Base-by-base conservation (phyloP, 2,113 vertebrate species). In the Phrynosoma platyrhinos region DNA sequence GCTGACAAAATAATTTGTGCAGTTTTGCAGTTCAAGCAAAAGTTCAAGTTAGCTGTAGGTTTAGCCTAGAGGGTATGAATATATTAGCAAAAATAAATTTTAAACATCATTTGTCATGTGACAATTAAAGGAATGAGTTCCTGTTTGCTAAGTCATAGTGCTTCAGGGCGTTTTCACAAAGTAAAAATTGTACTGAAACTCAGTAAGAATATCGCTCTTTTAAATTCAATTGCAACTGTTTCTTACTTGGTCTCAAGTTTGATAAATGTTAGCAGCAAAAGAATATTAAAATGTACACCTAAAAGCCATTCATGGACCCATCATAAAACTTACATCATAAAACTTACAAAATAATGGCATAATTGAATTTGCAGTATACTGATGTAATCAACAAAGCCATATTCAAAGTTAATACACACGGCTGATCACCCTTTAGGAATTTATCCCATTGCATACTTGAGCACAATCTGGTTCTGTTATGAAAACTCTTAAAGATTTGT, bases 41-140 rank as follows among this genome's bases (percentile, higher is more conserved):
- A 85, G 42, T 36, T 86, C 76, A 16, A 62, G 85, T 32, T 53
- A 69, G 58, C 84, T 86, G 75, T 36, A 86, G 62, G 76, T 62
- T 47, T 69, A 86, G 85, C 85, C 85, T 86, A 86, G 79, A 76
- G 85, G 64, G 53, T 27, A 27, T 66, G 76, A 86, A 79, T 86
- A 79, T 69, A 86, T 86, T 86, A 86, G 36, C 62, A 47, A 52
- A 66, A 32, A 47, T 47, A 47, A 47, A 47, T 5, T 47, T 47
- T 47, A 47, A 47, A 47, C 4, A 47, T 47, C 42, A 47, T 47
- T 47, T 47, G 42, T 47, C 42, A 47, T 47, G n/a, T 32, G 30
- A 53, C 30, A 87, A 80, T 47, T 36, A 79, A 72, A 80, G 42
- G 52, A 72, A 71, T 7, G 47, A 68, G 27, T 13, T 68, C 9